These are phyloP conservation scores for Caretta caretta DNA, from an alignment of 2,113 vertebrate genomes.

Conservation along the genomic window DNA sequence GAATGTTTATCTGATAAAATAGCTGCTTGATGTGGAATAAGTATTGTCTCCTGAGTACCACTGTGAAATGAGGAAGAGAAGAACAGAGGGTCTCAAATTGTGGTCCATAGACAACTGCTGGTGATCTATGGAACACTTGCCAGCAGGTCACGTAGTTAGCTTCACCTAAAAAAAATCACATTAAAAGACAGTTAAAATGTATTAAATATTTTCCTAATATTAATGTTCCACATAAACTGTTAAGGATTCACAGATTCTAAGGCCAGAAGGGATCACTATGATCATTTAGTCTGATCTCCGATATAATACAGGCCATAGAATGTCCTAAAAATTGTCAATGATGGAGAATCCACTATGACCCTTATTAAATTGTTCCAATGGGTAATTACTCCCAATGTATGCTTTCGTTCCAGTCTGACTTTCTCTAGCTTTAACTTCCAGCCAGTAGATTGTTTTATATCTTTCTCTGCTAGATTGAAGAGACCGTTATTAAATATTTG, in stretches of 20 bases:
- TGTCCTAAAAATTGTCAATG: neutral
- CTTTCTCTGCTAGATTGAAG: neutral
- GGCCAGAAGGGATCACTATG: neutral
- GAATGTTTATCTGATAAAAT: neutral
- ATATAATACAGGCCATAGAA: neutral
- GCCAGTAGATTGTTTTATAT: neutral
- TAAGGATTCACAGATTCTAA: neutral
- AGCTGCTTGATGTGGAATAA: neutral
- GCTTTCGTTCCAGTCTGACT: neutral
- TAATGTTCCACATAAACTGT: neutral
- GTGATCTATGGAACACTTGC: neutral
- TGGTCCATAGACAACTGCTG: neutral
- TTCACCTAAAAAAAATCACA: neutral
- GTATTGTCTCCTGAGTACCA: neutral
- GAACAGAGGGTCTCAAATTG: neutral
- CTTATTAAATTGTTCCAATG: neutral
- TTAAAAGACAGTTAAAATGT: neutral
- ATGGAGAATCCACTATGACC: neutral
- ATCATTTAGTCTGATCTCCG: neutral
- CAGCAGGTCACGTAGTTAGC: neutral
- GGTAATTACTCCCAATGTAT: neutral
- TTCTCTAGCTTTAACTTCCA: neutral
- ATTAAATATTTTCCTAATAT: neutral
- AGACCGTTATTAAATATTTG: neutral
- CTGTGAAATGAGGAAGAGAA: neutral